A percentile compares a stretch with the other conserved stretches of the same genome.
phyloP scores from a whole-genome alignment of 35 echinoderm and acorn worm genomes.

The Amphiura filiformis region DNA sequence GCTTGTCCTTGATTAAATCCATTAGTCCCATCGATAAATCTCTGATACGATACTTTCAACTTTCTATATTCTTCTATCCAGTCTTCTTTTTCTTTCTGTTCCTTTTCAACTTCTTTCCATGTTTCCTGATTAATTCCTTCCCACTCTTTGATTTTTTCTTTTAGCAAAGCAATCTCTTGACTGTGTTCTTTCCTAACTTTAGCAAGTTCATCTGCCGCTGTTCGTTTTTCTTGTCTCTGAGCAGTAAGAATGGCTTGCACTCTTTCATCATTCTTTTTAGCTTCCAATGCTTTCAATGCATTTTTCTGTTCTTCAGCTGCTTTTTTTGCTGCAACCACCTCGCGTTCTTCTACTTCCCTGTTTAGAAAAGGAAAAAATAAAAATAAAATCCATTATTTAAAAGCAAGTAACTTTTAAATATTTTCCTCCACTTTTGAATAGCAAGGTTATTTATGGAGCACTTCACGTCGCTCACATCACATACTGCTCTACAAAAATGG shows the following conservation, averaged over 20 bases:
- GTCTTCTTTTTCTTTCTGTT: constrained; percentile 36
- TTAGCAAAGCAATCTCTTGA: constrained; percentile 27
- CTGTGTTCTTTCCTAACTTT: constrained; percentile 32
- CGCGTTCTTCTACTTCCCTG: constrained; percentile 41
- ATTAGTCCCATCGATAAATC: constrained; percentile 48
- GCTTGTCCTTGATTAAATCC: constrained; percentile 49
- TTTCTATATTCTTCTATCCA: constrained; percentile 31
- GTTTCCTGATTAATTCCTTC: constrained; percentile 46
- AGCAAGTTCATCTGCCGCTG: constrained; percentile 42
- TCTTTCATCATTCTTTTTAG: constrained; percentile 41
- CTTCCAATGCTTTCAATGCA: constrained; percentile 30
- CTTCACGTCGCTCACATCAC: too few species aligned
- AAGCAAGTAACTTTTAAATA: not conserved
- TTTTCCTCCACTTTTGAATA: not conserved
- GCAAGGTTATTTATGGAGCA: not conserved
- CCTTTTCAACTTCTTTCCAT: constrained; percentile 25
- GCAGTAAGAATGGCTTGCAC: constrained; percentile 25
- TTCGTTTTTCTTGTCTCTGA: constrained; percentile 43
- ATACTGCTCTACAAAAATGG: too few species aligned
- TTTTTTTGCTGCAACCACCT: constrained; percentile 17
- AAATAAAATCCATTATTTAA: not conserved
- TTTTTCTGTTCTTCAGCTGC: constrained; percentile 13
- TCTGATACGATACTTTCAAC: constrained; percentile 46
- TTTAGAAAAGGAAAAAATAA: not conserved
- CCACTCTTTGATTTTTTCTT: constrained; percentile 39